Evolutionary conservation across 2,113 vertebrate species (phyloP).

Genomic region (cattle (Bos taurus)): ARS-UCD2.0 NC_037348.1:5937501-5938000

Average conservation of each 20-base stretch:
- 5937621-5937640: neutral
- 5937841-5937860: neutral
- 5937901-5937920: rapidly evolving
- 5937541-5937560: neutral
- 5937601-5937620: neutral
- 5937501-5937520: neutral
- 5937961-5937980: neutral
- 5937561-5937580: rapidly evolving
- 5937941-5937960: neutral
- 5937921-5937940: neutral
- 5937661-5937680: neutral
- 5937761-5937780: neutral
- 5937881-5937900: rapidly evolving
- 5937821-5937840: neutral
- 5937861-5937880: neutral
- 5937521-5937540: neutral
- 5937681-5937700: neutral
- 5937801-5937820: neutral
- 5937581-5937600: too few relatives aligned
- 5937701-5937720: neutral
- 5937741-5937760: neutral
- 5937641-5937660: rapidly evolving
- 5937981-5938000: neutral
- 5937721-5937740: neutral
- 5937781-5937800: neutral